Evolutionary conservation across 92 coral and sea anemone genomes (phyloP), one percentile per base, ranked within the genome.

Genomic region (Porites lobata): DNA sequence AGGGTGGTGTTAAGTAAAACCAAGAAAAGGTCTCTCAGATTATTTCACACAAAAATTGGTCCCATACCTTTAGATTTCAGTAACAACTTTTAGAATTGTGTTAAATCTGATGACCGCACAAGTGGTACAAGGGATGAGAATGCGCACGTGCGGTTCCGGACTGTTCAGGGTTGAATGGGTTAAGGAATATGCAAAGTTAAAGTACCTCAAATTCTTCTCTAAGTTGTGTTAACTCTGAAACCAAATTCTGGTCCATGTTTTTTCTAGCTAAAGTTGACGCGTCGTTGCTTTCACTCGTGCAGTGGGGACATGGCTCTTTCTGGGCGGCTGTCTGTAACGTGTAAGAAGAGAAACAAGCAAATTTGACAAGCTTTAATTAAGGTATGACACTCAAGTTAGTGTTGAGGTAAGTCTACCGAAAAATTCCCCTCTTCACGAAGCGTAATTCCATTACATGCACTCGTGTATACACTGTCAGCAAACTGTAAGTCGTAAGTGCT

Each of bases 271-370:
- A 84, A 62, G 51, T 63, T 62, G 80, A 24, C 1, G 51, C 22
- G 13, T 59, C 64, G 65, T 74, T 58, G 21, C 50, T 58, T 3
- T 7, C 64, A 22, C 8, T 64, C 10, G 0, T 75, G 81, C 87
- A 84, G 6, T 84, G 80, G 3, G 74, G 80, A 74, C 81, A 84
- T 22, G 72, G n/a, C 14, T 17, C 74, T 9, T 62, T 84, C 64
- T 75, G 32, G 32, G 24, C 52, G 20, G 24, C 14, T 24, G 65
- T 58, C 83, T 78, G 9, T 14, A 56, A 38, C 47, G 47, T 38
- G 12, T 54, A 14, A 76, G 17, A 77, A 29, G 13, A 77, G 17
- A 38, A 24, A 11, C 50, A 62, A 72, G 47, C 50, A 26, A 72
- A 11, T 26, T 72, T 56, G 61, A 56, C 61, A 56, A 56, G 13